Evolutionary conservation across 2,113 vertebrate genomes (phyloP), one percentile per base, ranked within the genome.

Genomic region (Cettia cetti): DNA sequence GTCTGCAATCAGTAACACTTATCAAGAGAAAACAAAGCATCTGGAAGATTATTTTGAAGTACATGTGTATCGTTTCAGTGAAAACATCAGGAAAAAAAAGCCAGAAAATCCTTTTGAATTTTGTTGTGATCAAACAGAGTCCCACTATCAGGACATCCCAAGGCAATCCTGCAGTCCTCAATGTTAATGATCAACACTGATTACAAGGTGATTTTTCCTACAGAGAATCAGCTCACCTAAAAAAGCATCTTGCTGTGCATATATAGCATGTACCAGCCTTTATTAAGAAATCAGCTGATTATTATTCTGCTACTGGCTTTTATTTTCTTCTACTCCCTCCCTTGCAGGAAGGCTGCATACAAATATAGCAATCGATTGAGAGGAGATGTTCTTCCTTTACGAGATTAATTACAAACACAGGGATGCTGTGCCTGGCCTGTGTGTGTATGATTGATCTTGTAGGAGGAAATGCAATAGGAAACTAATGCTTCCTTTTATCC

Each of bases 401-500:
- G 22, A 94, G 97, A 97, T 97, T 96, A 97, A 95, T 97, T 97
- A 96, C 90, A 86, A 91, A 96, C 94, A 87, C 71, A 92, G 91
- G 95, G 95, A 97, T 97, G 86, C 94, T 92, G 30, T 66, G 76
- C 95, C 96, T 96, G 89, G 88, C 76, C 59, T 7, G 4, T 5
- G 10, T 78, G 79, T 83, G 82, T 91, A 65, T 97, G 97, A 97
- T 94, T 95, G 97, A 98, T 98, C 97, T 97, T 78, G 95, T 78
- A 91, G 92, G 94, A 96, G 94, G 96, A 97, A 97, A 95, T 97
- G 97, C 97, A 97, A 70, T 93, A 94, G 96, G 96, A 98, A 98
- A 96, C 95, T 94, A 97, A 97, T 91, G 97, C 97, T 96, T 95
- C 96, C 97, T 98, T 98, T 97, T 95, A 97, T 95, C 95, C 94